A percentile compares a stretch with the other conserved stretches of the same genome.
Evolutionary conservation across 2,888 invertebrate genomes (phyloP).

Genomic region (Euphydryas editha): DNA sequence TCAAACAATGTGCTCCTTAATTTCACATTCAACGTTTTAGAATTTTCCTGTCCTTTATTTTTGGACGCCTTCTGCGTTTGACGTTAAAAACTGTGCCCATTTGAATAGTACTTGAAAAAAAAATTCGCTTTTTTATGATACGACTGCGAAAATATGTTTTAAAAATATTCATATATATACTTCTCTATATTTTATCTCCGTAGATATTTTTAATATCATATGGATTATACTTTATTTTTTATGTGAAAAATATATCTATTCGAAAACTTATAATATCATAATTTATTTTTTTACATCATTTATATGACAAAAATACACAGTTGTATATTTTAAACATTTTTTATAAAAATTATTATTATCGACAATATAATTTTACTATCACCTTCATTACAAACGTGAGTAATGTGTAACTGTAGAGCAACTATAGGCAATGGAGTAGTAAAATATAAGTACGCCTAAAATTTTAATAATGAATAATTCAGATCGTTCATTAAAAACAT

Average conservation of each 20-base stretch:
- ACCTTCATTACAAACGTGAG: background rate
- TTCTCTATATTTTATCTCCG: background rate
- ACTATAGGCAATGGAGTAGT: too few species aligned
- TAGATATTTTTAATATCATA: background rate
- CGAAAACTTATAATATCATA: background rate
- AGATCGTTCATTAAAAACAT: slow-evolving; percentile 60
- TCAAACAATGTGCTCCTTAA: slow-evolving; percentile 47
- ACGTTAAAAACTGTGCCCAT: slow-evolving; percentile 50
- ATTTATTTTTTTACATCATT: background rate
- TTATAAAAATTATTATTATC: slow-evolving; percentile 20
- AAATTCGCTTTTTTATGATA: background rate
- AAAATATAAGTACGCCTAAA: background rate
- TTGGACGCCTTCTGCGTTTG: slow-evolving; percentile 49
- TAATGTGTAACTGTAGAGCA: background rate
- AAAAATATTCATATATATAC: background rate
- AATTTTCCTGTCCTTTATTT: slow-evolving; percentile 36
- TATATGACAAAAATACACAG: background rate
- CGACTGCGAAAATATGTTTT: background rate
- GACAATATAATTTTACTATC: background rate
- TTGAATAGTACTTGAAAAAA: slow-evolving; percentile 29
- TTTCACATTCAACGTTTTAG: slow-evolving; percentile 41
- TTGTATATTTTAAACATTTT: slow-evolving; percentile 17
- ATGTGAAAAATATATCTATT: background rate
- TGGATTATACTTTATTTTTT: too few species aligned
- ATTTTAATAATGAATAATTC: slow-evolving; percentile 56